Conservation (phyloP, 2,888 invertebrate genomes). For the Oscheius sp. region DNA sequence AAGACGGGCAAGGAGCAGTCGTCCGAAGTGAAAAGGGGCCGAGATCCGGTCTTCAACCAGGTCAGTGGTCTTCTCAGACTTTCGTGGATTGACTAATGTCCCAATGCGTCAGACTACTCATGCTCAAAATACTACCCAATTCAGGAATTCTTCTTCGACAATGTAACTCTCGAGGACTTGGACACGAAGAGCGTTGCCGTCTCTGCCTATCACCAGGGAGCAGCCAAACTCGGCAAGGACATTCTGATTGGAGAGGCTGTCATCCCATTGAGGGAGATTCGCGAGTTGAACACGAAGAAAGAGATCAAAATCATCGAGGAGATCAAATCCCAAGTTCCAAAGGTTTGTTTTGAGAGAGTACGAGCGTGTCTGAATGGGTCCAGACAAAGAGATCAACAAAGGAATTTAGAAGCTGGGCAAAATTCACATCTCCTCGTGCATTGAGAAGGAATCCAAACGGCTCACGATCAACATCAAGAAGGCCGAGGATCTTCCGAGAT, state of each 20-base stretch:
- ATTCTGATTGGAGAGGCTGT: conserved; percentile 75
- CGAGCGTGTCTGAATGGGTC: neutral
- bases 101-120: conserved; percentile 5
- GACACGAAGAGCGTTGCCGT: conserved; percentile 73
- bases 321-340: conserved; percentile 71
- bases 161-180: conserved; percentile 74
- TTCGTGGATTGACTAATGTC: conserved; percentile 2
- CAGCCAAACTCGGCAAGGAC: conserved; percentile 70
- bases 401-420: conserved; percentile 74
- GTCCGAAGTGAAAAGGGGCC: conserved; percentile 73
- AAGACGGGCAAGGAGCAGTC: conserved; percentile 75
- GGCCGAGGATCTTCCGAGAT: conserved; percentile 74
- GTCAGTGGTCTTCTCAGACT: conserved; percentile 43
- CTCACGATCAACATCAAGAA: conserved; percentile 74
- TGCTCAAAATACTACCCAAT: neutral
- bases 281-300: conserved; percentile 73
- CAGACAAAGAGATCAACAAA: neutral
- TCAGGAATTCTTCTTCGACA: conserved; percentile 75
- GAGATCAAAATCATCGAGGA: conserved; percentile 75
- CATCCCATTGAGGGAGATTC: conserved; percentile 74
- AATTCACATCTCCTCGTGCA: conserved; percentile 73
- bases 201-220: conserved; percentile 74
- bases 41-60: conserved; percentile 74
- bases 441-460: conserved; percentile 74
- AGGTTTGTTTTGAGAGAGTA: conserved; percentile 49